A percentile compares a stretch with the other conserved stretches of the same genome.
Conservation (phyloP, 1,140 invertebrate genomes). For the Hirudo medicinalis region DNA sequence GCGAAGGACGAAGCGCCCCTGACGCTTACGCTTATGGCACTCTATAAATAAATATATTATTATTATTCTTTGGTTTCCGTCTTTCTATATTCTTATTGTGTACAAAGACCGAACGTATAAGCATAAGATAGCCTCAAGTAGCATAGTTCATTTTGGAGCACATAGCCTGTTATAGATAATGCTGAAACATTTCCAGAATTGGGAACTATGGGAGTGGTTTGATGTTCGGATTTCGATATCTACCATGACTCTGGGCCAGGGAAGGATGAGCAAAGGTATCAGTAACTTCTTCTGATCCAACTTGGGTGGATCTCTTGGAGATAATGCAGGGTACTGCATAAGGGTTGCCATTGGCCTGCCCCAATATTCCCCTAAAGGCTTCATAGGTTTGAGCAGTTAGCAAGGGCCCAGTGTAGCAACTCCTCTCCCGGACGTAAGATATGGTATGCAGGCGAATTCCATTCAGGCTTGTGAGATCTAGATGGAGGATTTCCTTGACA, state of each 20-base stretch:
- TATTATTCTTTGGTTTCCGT: too few species aligned
- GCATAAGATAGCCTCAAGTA: too few species aligned
- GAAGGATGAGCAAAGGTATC: constrained; percentile 6
- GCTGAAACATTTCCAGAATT: neutral
- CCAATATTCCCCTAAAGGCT: neutral
- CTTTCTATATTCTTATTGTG: too few species aligned
- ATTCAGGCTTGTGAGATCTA: neutral
- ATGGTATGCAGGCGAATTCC: constrained; percentile 1
- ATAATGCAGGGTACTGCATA: constrained; percentile 9
- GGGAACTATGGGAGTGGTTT: constrained; percentile 3
- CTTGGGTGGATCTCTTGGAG: neutral
- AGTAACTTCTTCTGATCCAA: neutral
- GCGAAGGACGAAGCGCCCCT: too few species aligned
- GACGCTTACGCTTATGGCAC: too few species aligned
- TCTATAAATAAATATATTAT: too few species aligned
- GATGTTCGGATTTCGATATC: constrained; percentile 5
- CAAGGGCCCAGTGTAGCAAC: neutral
- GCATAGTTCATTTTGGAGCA: too few species aligned
- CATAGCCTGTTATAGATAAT: too few species aligned
- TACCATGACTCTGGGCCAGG: neutral
- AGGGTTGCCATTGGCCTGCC: neutral
- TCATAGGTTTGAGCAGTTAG: neutral
- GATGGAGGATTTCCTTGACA: neutral
- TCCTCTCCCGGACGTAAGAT: neutral
- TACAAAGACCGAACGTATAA: too few species aligned